Conservation (phyloP, 2,797 vertebrate species). For the Prionace glauca region DNA sequence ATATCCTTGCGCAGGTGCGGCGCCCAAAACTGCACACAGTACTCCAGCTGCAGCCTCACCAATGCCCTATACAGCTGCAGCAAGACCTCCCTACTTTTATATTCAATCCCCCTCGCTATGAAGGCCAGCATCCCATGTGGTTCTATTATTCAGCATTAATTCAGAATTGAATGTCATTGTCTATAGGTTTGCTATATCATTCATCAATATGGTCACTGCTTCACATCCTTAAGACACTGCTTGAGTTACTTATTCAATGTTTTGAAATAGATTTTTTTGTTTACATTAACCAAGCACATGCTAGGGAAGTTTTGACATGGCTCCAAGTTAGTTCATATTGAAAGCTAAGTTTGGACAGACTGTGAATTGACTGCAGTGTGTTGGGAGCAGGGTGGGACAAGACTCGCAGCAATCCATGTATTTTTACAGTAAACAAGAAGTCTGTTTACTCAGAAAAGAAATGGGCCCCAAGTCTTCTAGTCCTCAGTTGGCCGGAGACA, state of each 20-base stretch:
- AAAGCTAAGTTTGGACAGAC: neutral
- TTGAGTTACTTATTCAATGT: neutral
- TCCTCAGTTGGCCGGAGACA: no score
- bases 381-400: neutral
- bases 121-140: no score
- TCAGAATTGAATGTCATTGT: neutral
- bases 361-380: neutral
- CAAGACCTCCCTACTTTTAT: no score
- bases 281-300: neutral
- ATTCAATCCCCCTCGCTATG: no score
- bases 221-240: neutral
- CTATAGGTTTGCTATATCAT: no score
- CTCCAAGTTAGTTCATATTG: neutral
- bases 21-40: no score
- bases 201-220: neutral
- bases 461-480: neutral
- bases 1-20: no score
- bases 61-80: no score
- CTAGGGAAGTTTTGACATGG: neutral
- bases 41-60: no score
- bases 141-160: neutral
- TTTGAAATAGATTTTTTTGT: neutral
- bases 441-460: neutral
- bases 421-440: neutral
- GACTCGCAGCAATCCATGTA: neutral